Conservation (phyloP, 2,888 invertebrate species). For the Drosophila bunnanda region DNA sequence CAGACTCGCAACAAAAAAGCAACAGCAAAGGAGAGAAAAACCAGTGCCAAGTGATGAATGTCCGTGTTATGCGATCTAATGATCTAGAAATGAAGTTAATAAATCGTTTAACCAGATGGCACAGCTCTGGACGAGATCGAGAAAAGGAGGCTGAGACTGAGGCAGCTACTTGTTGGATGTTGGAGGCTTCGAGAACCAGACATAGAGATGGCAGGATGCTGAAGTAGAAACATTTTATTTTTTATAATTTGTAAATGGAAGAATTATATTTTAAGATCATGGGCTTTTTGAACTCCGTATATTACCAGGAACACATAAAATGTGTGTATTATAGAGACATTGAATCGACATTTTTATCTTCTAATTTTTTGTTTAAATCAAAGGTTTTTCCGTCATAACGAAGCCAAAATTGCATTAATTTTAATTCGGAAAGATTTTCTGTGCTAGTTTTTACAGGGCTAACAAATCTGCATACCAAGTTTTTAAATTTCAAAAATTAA, state of each 20-base stretch:
- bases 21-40: slow-evolving; percentile 13
- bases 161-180: slow-evolving; percentile 10
- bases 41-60: slow-evolving; percentile 82
- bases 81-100: slow-evolving; percentile 84
- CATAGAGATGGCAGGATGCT: slow-evolving; percentile 17
- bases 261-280: background rate
- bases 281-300: too few relatives aligned
- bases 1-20: slow-evolving; percentile 25
- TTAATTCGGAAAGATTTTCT: too few relatives aligned
- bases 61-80: slow-evolving; percentile 84
- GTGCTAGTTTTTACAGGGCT: too few relatives aligned
- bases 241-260: background rate
- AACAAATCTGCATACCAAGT: too few relatives aligned
- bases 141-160: slow-evolving; percentile 12
- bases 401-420: too few relatives aligned
- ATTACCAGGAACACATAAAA: too few relatives aligned
- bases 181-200: background rate
- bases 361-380: too few relatives aligned
- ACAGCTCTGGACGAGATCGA: slow-evolving; percentile 37
- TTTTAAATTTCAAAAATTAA: too few relatives aligned
- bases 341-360: too few relatives aligned
- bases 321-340: too few relatives aligned
- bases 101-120: slow-evolving; percentile 83
- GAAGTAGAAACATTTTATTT: background rate
- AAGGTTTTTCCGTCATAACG: too few relatives aligned